Conservation (phyloP, 2,888 invertebrate genomes). For the Ramazzottius varieornatus region DNA sequence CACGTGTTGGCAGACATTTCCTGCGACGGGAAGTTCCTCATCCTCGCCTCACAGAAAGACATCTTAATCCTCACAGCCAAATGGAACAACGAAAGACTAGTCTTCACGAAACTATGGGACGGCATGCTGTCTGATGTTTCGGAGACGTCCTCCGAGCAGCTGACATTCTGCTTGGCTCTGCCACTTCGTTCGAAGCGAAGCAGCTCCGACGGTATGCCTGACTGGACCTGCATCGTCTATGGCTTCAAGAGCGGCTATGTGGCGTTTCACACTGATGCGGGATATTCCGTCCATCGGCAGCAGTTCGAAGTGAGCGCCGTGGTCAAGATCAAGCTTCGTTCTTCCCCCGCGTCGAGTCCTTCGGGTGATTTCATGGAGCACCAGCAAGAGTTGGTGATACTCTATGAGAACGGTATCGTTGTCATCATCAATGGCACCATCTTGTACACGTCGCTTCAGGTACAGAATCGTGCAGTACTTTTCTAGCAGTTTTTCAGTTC, state of each 20-base stretch:
- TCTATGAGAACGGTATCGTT: constrained; percentile 37
- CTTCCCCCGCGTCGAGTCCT: background rate
- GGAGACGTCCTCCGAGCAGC: background rate
- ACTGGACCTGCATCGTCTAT: constrained; percentile 72
- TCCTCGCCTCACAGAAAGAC: background rate
- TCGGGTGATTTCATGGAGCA: background rate
- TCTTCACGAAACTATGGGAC: background rate
- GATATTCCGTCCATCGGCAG: background rate
- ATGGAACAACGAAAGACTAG: background rate
- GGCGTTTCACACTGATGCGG: constrained; percentile 53
- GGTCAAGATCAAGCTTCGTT: background rate
- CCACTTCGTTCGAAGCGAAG: background rate
- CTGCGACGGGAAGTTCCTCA: background rate
- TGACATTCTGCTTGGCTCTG: background rate
- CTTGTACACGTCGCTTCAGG: constrained; percentile 42
- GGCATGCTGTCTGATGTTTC: background rate
- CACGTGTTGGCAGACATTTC: background rate
- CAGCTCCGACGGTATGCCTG: constrained; percentile 34
- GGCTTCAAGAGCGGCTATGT: constrained; percentile 61
- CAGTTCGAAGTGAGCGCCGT: background rate
- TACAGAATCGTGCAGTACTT: background rate
- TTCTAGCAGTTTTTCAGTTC: too few species aligned
- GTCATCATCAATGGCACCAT: constrained; percentile 48
- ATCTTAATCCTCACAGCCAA: background rate
- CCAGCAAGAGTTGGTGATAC: constrained; percentile 41